A percentile compares a stretch with the other conserved stretches of the same genome.
Evolutionary conservation across 1,140 invertebrate genomes (phyloP).

Genomic region (Lysiphlebus fabarum): DNA sequence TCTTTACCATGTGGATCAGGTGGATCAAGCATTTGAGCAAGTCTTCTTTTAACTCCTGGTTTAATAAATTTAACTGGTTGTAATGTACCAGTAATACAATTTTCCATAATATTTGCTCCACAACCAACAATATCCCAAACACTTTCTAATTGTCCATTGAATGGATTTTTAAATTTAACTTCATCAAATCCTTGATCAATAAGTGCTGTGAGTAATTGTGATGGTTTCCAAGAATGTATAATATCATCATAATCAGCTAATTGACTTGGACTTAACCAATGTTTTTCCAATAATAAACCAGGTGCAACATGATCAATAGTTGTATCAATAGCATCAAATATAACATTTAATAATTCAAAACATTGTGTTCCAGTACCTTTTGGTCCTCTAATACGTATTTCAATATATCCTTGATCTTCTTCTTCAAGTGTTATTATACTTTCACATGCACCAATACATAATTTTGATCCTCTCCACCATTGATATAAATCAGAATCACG

Average conservation of each 20-base stretch:
- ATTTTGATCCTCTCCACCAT: slow-evolving; percentile 77
- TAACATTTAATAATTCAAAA: slow-evolving; percentile 75
- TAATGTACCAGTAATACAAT: slow-evolving; percentile 46
- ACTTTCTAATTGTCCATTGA: slow-evolving; percentile 62
- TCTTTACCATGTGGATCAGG: slow-evolving; percentile 75
- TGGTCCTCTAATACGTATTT: slow-evolving; percentile 74
- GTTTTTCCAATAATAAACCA: slow-evolving; percentile 64
- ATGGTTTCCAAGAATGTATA: slow-evolving; percentile 62
- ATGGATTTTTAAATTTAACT: slow-evolving; percentile 58
- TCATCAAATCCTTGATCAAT: slow-evolving; percentile 55
- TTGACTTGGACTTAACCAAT: slow-evolving; percentile 66
- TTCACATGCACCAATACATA: slow-evolving; percentile 70
- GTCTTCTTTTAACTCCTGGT: slow-evolving; percentile 54
- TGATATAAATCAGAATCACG: slow-evolving; percentile 71
- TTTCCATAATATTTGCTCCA: slow-evolving; percentile 51
- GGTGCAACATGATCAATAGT: slow-evolving; percentile 66
- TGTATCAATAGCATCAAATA: slow-evolving; percentile 69
- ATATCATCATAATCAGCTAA: slow-evolving; percentile 56
- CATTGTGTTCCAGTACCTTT: slow-evolving; percentile 57
- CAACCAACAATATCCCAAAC: slow-evolving; percentile 69
- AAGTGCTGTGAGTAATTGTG: slow-evolving; percentile 60
- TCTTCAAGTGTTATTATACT: slow-evolving; percentile 70
- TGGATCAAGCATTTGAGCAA: slow-evolving; percentile 70
- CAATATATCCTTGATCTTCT: slow-evolving; percentile 62
- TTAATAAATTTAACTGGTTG: slow-evolving; percentile 48